A percentile compares a stretch with the other conserved stretches of the same genome.
These are phyloP conservation scores for Cirrhinus molitorella DNA, from an alignment of 2,797 vertebrate genomes.

Conservation along the genomic window DNA sequence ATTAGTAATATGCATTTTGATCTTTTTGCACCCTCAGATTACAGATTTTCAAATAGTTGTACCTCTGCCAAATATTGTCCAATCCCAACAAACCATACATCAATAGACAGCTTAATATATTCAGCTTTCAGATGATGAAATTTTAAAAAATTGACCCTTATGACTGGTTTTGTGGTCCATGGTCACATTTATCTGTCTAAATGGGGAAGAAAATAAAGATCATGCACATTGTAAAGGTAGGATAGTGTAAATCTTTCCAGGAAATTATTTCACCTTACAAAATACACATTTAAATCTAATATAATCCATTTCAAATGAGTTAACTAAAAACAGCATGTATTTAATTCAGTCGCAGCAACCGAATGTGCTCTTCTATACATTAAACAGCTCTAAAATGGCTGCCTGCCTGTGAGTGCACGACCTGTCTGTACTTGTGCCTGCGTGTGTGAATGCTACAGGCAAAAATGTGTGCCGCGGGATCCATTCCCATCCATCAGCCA, in stretches of 20 bases:
- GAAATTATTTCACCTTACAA: background rate
- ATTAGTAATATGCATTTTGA: no score
- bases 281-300: background rate
- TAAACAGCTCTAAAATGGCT: conserved; percentile 47
- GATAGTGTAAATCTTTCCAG: background rate
- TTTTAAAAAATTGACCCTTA: no score
- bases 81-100: no score
- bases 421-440: conserved; percentile 43
- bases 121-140: no score
- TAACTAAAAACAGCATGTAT: background rate
- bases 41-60: no score
- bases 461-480: conserved; percentile 63
- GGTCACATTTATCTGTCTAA: background rate
- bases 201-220: background rate
- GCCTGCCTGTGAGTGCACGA: conserved; percentile 32
- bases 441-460: conserved; percentile 55
- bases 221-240: background rate
- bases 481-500: conserved; percentile 57
- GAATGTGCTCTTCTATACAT: conserved; percentile 32
- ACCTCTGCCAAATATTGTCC: no score
- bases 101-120: no score
- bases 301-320: background rate
- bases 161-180: no score
- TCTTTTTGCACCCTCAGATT: no score
- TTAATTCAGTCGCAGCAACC: conserved; percentile 9